A percentile compares a stretch with the other conserved stretches of the same genome.
These are phyloP conservation scores for Saccopteryx leptura DNA, from an alignment of 2,113 vertebrate genomes.

Conservation along the genomic window DNA sequence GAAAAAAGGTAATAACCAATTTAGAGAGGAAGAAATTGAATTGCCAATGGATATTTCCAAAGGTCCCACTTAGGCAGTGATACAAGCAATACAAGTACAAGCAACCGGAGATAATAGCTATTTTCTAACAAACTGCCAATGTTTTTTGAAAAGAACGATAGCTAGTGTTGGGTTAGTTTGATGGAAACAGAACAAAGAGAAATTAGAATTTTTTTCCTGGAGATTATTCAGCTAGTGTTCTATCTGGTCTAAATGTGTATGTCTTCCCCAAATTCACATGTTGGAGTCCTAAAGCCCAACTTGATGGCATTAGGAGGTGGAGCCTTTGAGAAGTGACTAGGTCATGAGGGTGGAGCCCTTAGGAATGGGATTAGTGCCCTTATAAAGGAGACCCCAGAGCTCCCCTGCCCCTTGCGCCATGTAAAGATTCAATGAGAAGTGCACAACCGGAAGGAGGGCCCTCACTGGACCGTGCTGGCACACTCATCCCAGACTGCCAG, in stretches of 20 bases:
- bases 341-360: not conserved
- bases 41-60: not conserved
- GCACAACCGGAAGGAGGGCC: not conserved
- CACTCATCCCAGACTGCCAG: not conserved
- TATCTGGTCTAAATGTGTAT: not conserved
- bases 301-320: not conserved
- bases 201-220: not conserved
- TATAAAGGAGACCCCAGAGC: not conserved
- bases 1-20: not conserved
- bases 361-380: not conserved
- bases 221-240: not conserved
- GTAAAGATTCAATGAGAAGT: no score
- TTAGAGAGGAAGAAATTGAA: slow-evolving; percentile 42
- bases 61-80: not conserved
- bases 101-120: not conserved
- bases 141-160: not conserved
- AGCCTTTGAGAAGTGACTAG: not conserved
- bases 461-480: not conserved
- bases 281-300: not conserved
- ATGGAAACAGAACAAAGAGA: not conserved
- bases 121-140: not conserved
- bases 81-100: not conserved
- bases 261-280: not conserved
- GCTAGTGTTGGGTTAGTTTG: not conserved
- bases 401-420: not conserved